Percentiles rank a stretch among this genome's conserved stretches.
These are phyloP conservation scores for Bufo gargarizans DNA, from an alignment of 2,113 vertebrate species.

Conservation along the genomic window DNA sequence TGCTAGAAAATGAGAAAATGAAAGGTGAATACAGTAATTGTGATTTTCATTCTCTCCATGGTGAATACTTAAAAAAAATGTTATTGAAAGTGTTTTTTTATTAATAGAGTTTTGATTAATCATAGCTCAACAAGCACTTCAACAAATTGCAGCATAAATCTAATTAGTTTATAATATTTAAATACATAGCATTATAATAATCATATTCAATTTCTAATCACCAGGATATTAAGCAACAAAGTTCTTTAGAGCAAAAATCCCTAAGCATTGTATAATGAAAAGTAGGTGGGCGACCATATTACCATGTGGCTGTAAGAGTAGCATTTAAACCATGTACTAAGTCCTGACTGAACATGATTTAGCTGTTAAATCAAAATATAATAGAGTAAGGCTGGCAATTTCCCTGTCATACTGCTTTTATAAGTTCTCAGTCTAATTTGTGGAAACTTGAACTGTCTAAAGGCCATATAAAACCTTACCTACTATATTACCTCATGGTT, in stretches of 20 bases:
- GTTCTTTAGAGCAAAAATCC: conserved; percentile 8
- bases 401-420: conserved; percentile 46
- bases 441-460: conserved; percentile 30
- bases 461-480: conserved; percentile 24
- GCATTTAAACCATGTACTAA: conserved; percentile 25
- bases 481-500: not conserved
- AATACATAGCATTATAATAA: conserved; percentile 18
- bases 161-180: conserved; percentile 25
- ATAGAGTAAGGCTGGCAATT: conserved; percentile 47
- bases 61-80: not conserved
- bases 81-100: not conserved
- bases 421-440: conserved; percentile 33
- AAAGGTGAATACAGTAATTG: not conserved
- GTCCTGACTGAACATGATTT: conserved; percentile 25
- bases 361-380: conserved; percentile 28
- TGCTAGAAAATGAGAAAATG: not conserved
- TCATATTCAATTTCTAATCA: not conserved
- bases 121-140: conserved; percentile 19
- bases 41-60: not conserved
- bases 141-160: conserved; percentile 19
- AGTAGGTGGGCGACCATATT: conserved; percentile 24
- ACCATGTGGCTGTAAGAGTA: conserved; percentile 11
- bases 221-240: conserved; percentile 9
- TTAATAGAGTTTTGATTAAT: conserved; percentile 34
- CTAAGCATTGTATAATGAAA: conserved; percentile 24